Percentiles rank a stretch among this genome's conserved stretches.
phyloP scores from a whole-genome alignment of 2,113 vertebrate species.

The Burhinus bistriatus region DNA sequence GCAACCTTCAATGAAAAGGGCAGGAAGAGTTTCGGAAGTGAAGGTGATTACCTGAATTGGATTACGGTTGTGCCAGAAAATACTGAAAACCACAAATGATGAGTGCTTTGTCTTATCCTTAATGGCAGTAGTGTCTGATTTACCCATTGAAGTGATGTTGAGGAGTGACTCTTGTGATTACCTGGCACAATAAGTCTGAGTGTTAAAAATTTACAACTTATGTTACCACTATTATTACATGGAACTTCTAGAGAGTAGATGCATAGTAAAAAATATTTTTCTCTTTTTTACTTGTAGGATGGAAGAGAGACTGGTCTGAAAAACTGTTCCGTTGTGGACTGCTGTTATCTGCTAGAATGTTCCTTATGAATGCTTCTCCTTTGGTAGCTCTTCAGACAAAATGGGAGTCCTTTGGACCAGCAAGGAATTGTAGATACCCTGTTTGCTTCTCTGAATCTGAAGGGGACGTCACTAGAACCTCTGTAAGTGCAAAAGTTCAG shows the following conservation, averaged over 20 bases:
- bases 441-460: constrained; percentile 84
- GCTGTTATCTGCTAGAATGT: constrained; percentile 86
- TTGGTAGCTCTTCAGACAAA: constrained; percentile 85
- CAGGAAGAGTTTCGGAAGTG: neutral
- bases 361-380: constrained; percentile 91
- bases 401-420: constrained; percentile 86
- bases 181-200: neutral
- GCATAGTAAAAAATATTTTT: neutral
- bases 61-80: neutral
- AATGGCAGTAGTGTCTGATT: neutral
- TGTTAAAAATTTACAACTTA: neutral
- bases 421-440: constrained; percentile 83
- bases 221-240: neutral
- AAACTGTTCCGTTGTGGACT: constrained; percentile 30
- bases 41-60: neutral
- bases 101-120: neutral
- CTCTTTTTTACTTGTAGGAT: constrained; percentile 69
- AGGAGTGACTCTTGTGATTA: neutral
- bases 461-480: constrained; percentile 70
- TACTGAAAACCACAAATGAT: neutral
- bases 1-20: neutral
- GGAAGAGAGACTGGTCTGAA: constrained; percentile 29
- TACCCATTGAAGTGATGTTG: neutral
- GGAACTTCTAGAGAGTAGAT: neutral
- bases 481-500: constrained; percentile 86